Conservation (phyloP, 2,797 vertebrate genomes). For the Taenioides sp. region DNA sequence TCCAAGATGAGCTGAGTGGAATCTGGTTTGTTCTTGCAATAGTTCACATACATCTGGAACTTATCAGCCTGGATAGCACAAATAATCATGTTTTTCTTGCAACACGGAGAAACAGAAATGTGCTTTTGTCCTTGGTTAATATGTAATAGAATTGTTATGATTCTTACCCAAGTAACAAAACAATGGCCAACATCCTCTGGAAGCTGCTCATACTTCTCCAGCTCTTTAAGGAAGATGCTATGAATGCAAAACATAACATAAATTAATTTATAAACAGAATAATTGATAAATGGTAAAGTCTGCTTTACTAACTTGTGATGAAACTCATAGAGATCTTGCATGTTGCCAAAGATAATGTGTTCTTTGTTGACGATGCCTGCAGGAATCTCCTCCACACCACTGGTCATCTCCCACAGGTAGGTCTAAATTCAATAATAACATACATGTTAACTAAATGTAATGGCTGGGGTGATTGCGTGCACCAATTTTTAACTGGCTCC, state of each 20-base stretch:
- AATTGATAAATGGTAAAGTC: background rate
- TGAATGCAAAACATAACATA: background rate
- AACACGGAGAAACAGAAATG: background rate
- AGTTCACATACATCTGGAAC: slow-evolving; percentile 99
- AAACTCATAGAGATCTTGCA: slow-evolving; percentile 98
- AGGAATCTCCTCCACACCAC: slow-evolving; percentile 97
- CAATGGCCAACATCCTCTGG: slow-evolving; percentile 98
- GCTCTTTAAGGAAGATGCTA: slow-evolving; percentile 96
- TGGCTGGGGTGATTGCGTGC: background rate
- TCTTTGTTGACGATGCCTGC: slow-evolving; percentile 97
- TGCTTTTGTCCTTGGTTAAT: background rate
- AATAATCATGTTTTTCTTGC: background rate
- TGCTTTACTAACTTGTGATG: slow-evolving; percentile 82
- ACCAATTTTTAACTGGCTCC: background rate
- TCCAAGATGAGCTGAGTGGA: slow-evolving; percentile 96
- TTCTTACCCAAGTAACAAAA: slow-evolving; percentile 96
- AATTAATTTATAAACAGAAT: background rate
- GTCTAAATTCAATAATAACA: slow-evolving; percentile 75
- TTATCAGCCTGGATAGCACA: slow-evolving; percentile 87
- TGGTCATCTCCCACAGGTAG: slow-evolving; percentile 99
- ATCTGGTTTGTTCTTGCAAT: slow-evolving; percentile 98
- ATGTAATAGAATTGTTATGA: background rate
- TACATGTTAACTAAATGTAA: background rate
- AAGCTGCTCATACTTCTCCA: slow-evolving; percentile 97
- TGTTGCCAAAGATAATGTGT: slow-evolving; percentile 97